phyloP scores from a whole-genome alignment of 2,113 vertebrate species.

The Mesoclemmys tuberculata region DNA sequence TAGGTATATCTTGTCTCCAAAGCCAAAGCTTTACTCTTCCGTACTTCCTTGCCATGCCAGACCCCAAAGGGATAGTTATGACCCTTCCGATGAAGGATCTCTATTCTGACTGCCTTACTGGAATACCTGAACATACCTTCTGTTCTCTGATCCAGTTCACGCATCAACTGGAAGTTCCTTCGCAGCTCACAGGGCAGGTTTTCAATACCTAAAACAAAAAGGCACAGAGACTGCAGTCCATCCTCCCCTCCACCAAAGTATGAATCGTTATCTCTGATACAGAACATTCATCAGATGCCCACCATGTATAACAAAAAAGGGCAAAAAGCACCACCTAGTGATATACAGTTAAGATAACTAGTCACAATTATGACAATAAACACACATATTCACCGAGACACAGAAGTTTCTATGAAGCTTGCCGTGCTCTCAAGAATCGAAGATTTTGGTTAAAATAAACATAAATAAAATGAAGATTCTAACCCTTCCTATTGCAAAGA shows the following conservation, averaged over 20 bases:
- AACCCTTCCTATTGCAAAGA: not conserved
- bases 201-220: constrained; percentile 88
- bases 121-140: constrained; percentile 83
- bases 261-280: not conserved
- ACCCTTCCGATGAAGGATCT: rapidly evolving
- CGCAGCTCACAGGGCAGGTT: constrained; percentile 96
- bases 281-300: not conserved
- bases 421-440: not conserved
- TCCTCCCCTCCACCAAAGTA: not conserved
- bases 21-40: not conserved
- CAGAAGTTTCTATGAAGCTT: not conserved
- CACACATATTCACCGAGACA: not conserved
- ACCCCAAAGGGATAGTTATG: rapidly evolving
- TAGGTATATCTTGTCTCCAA: not conserved
- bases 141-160: constrained; percentile 93
- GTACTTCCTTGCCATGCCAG: not conserved
- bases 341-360: not conserved
- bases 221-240: not conserved
- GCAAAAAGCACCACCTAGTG: not conserved
- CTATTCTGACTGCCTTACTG: rapidly evolving
- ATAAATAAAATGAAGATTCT: not conserved
- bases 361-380: not conserved
- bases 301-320: not conserved
- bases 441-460: not conserved
- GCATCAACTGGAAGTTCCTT: constrained; percentile 97